Percentiles rank a stretch among this genome's conserved stretches.
phyloP scores from a whole-genome alignment of 2,113 vertebrate species.

The Anarrhichthys ocellatus region DNA sequence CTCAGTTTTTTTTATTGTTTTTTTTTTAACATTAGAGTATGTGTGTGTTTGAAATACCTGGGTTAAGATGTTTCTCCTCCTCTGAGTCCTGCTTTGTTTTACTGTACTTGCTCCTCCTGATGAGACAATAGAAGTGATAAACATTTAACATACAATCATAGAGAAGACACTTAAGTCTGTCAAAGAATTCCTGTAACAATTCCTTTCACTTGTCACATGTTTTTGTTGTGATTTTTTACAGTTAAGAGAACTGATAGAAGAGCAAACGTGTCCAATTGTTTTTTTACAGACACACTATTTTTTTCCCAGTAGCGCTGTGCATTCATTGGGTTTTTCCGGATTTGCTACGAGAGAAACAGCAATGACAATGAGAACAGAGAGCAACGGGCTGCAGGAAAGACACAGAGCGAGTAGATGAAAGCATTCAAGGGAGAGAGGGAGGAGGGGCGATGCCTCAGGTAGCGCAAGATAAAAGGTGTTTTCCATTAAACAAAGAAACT shows the following conservation, averaged over 20 bases:
- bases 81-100: slow-evolving; percentile 98
- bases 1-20: too few species aligned
- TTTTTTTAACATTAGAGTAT: neutral
- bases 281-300: slow-evolving; percentile 20
- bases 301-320: slow-evolving; percentile 1
- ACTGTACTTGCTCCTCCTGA: slow-evolving; percentile 96
- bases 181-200: neutral
- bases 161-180: neutral
- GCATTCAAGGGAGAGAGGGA: slow-evolving; percentile 56
- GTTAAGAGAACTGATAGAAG: slow-evolving; percentile 5
- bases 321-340: slow-evolving; percentile 33
- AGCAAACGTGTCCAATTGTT: neutral
- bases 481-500: slow-evolving; percentile 81
- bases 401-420: slow-evolving; percentile 73
- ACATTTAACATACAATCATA: slow-evolving; percentile 15
- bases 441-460: slow-evolving; percentile 70
- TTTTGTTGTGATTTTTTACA: slow-evolving; percentile 23
- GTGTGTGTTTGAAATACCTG: slow-evolving; percentile 86
- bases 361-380: slow-evolving; percentile 69
- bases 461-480: slow-evolving; percentile 79
- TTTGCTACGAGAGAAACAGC: slow-evolving; percentile 51
- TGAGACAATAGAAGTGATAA: slow-evolving; percentile 46
- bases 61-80: slow-evolving; percentile 97
- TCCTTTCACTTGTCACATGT: neutral
- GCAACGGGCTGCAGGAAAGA: slow-evolving; percentile 56